Conservation (phyloP, 2,113 vertebrate genomes). For the Amblyornis subalaris region DNA sequence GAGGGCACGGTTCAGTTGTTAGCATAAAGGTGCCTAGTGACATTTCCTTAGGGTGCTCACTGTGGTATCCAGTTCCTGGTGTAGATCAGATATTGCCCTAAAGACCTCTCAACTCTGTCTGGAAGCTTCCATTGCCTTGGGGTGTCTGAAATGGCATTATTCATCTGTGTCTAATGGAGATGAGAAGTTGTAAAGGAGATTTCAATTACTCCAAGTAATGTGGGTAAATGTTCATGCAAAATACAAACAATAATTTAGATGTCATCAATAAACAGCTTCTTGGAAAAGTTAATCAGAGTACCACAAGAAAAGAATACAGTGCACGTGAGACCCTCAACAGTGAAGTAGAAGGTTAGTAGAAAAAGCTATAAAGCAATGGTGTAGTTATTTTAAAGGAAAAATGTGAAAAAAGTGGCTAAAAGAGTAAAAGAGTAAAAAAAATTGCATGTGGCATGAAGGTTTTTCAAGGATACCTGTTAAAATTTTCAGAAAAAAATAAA, state of each 20-base stretch:
- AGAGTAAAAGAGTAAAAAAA: not conserved
- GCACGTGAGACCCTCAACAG: not conserved
- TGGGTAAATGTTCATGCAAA: not conserved
- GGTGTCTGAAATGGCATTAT: not conserved
- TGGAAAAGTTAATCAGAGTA: not conserved
- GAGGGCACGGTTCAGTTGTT: not conserved
- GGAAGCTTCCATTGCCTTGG: not conserved
- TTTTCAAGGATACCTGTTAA: not conserved
- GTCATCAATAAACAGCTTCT: not conserved
- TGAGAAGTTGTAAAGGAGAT: not conserved
- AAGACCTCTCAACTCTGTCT: not conserved
- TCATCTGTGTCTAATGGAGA: slow-evolving; percentile 13
- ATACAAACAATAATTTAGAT: not conserved
- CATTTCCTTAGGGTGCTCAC: not conserved
- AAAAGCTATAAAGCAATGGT: not conserved
- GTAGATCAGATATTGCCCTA: not conserved
- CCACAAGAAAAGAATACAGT: not conserved
- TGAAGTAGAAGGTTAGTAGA: not conserved
- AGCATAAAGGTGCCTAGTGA: not conserved
- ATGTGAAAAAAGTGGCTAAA: not conserved
- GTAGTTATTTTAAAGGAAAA: not conserved
- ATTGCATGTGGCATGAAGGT: accelerated
- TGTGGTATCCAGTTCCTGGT: not conserved
- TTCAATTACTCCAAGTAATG: not conserved
- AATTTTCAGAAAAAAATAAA: not conserved